Base-by-base conservation (phyloP, 2,888 invertebrate species). In the Aleiodes alternator region DNA sequence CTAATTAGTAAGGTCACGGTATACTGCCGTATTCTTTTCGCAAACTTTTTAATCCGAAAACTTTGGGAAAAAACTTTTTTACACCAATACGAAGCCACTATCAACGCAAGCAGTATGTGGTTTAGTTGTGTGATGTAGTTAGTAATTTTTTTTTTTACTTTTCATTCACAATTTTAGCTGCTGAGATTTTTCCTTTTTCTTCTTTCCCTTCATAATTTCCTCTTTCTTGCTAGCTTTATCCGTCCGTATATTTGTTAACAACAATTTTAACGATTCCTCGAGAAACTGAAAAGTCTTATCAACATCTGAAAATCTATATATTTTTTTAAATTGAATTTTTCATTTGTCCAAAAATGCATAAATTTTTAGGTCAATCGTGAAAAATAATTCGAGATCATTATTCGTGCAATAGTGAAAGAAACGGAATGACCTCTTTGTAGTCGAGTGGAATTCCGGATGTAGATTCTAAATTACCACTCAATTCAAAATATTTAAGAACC, bases 1-100 rank as follows among this genome's bases (percentile, higher is more conserved):
- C 82, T 83, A 84, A 84, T 84, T 83, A 84, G 83, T 82, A 82
- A 83, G 80, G 82, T 84, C 76, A 76, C 75, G 69, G 77, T 77
- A 70, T 76, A 69, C 73, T 72, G 72, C 73, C 78, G 78, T 79
- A 76, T 78, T 77, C 78, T 77, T 79, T 76, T 69, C 73, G 16
- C 51, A 79, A 75, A 69, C 77, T 80, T 82, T 82, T 81, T 79
- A 81, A 81, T 76, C 79, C 76, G 68, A 79, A 79, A 79, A 78
- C 79, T 80, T 80, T 73, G 72, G 57, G 43, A 73, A 74, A 74
- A 76, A 80, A 79, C 74, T 80, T 76, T 55, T 73, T 70, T 53
- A 70, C 72, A 73, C 76, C 72, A 78, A 76, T 79, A 79, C 72
- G 56, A 74, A 75, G 57, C 69, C 56, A 57, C 48, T 14, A 31